Conservation (phyloP, 2,113 vertebrate genomes). For the Nematolebias whitei region DNA sequence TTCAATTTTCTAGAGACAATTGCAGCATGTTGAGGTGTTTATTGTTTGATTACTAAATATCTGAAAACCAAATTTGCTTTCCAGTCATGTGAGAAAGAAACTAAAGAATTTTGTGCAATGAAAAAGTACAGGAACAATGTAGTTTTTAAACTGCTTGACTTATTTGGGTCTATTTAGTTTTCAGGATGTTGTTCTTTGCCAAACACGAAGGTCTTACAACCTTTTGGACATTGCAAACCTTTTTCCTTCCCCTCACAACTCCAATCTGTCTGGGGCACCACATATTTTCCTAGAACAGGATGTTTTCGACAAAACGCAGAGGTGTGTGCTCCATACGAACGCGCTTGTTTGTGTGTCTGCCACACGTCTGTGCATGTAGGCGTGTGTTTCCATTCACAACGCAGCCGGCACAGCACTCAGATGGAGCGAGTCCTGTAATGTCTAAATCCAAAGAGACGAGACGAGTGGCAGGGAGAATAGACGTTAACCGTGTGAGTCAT, state of each 20-base stretch:
- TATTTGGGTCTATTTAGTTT: neutral
- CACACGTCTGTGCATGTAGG: conserved; percentile 25
- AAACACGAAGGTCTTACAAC: neutral
- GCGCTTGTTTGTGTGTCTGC: conserved; percentile 11
- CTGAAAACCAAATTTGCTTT: too few relatives aligned
- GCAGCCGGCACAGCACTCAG: conserved; percentile 41
- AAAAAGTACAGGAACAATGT: neutral
- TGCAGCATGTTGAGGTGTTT: neutral
- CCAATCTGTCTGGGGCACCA: neutral
- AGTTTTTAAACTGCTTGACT: neutral
- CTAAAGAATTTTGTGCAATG: neutral
- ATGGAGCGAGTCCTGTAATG: conserved; percentile 46
- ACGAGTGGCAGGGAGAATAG: conserved; percentile 43
- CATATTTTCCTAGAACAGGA: conserved; percentile 17
- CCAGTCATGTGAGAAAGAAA: neutral
- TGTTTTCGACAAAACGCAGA: conserved; percentile 26
- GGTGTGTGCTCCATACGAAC: conserved; percentile 4
- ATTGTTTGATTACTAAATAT: neutral
- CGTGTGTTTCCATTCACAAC: conserved; percentile 51
- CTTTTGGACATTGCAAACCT: neutral
- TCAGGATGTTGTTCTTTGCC: neutral
- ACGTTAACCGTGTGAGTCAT: conserved; percentile 49
- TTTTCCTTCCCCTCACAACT: conserved; percentile 3
- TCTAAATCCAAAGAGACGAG: conserved; percentile 56
- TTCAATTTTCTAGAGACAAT: neutral